Base-by-base conservation (phyloP, 2,888 invertebrate genomes). In the Tipula vernalis region DNA sequence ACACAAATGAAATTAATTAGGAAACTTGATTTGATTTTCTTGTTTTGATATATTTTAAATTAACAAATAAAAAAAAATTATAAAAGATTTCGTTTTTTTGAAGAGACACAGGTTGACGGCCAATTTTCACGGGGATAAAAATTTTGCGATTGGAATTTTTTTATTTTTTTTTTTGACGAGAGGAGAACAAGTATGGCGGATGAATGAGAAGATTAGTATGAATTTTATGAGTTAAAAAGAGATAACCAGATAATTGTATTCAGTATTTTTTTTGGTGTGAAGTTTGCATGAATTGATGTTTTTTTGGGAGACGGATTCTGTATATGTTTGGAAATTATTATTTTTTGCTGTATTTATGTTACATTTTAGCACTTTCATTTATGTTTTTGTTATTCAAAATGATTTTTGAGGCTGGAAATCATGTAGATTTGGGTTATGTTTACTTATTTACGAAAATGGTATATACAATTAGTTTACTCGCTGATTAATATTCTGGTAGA, bases 101-200 rank as follows among this genome's bases (percentile, higher is more conserved):
- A 71, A 71, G 71, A 71, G 71, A 71, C 71, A 84, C 84, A 84
- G 84, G 84, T 84, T 84, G 83, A 84, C 84, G 84, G 84, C 84
- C 84, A 84, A 84, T 84, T 84, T 84, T 84, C 84, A 84, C 84
- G 84, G 84, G 84, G 84, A 84, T 84, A 84, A 84, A 84, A 84
- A 84, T 84, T 71, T 84, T 84, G 84, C 84, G 84, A 84, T 84
- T 39, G 84, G 84, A 84, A 36, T 83, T 83, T 83, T 36, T 83
- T 83, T 83, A 36, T 51, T 84, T 84, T 84, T 41, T 84, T 84
- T 84, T 83, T 51, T 51, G 47, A 2, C 36, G 36, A 84, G 84
- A 84, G 84, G 84, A 84, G 84, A 39, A 84, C 84, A n/a, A 84
- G 39, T 41, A 84, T 84, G 84, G 84, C 84, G 84, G 41, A 36